A percentile compares a stretch with the other conserved stretches of the same genome.
phyloP scores from a whole-genome alignment of 30 jellyfish, hydroid and myxozoan species.

The Turritopsis dohrnii region DNA sequence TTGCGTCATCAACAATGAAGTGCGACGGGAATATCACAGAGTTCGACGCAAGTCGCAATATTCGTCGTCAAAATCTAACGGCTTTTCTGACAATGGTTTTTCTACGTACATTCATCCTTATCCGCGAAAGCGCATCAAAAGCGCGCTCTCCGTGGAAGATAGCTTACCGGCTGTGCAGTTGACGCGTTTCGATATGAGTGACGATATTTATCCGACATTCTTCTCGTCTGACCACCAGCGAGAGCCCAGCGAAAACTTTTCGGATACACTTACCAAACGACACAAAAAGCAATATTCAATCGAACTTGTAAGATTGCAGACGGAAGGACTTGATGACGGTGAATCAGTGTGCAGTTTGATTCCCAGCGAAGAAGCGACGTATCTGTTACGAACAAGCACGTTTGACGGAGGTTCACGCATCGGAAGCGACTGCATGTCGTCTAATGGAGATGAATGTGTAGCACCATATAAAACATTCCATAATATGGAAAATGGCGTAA shows the following conservation, averaged over 20 bases:
- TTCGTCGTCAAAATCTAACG: slow-evolving; percentile 34
- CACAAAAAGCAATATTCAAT: slow-evolving; percentile 19
- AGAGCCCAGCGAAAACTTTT: slow-evolving; percentile 14
- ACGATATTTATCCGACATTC: slow-evolving; percentile 7
- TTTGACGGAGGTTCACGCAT: slow-evolving; percentile 1
- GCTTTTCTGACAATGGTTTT: slow-evolving; percentile 23
- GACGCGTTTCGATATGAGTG: slow-evolving; percentile 9
- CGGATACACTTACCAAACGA: slow-evolving; percentile 23
- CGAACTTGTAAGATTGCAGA: slow-evolving; percentile 21
- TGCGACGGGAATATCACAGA: slow-evolving; percentile 20
- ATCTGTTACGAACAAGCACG: slow-evolving; percentile 5
- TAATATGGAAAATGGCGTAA: slow-evolving; percentile 5
- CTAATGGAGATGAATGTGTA: not conserved
- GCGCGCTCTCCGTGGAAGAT: slow-evolving; percentile 22
- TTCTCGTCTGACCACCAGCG: not conserved
- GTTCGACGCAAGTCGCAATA: slow-evolving; percentile 16
- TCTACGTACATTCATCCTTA: slow-evolving; percentile 27
- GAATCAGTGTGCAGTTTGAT: slow-evolving; percentile 22
- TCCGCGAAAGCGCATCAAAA: not conserved
- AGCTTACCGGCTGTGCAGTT: slow-evolving; percentile 17
- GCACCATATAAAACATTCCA: slow-evolving; percentile 16
- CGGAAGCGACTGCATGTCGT: not conserved
- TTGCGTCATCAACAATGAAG: slow-evolving; percentile 34
- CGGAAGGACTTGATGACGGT: not conserved
- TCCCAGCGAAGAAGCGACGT: slow-evolving; percentile 5